Evolutionary conservation across 2,797 vertebrate species (phyloP), one percentile per base, ranked within the genome.

Genomic region (Enteromius treurensis): DNA sequence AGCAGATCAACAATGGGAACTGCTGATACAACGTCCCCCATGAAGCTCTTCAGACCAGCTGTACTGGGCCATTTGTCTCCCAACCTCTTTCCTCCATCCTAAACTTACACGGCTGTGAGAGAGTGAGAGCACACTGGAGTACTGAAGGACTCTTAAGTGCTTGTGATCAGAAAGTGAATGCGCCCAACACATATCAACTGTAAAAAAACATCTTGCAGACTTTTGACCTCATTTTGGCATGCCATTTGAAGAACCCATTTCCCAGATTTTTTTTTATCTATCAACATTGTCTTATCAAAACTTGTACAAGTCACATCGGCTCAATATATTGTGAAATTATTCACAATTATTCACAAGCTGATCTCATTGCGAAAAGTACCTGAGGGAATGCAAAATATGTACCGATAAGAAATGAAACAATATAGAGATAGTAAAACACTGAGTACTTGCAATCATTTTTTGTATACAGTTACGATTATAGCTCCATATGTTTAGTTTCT

Each of bases 1-100:
- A 29, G 67, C 80, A 68, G 62, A 77, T 26, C 77, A 80, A 79
- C 71, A 83, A 77, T 65, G 62, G 62, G 3, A 65, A 79, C 26
- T 69, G 62, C 37, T 84, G 45, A 84, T 82, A 68, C 68, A 74
- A 67, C 6, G 0, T 40, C 45, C 80, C 64, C 17, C 29, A 19
- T 73, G 49, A 64, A 45, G 68, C 68, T 29, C 47, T 64, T 49
- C 34, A 58, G 26, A 75, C 29, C 6, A 26, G 45, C 55, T 40
- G 32, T 49, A 34, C 58, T 55, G 26, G 45, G n/a, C 58, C 34
- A 26, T 69, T 42, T 51, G 65, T 81, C 26, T 70, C 58, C 42
- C 62, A 71, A 42, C 55, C 34, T 78, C 65, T 81, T 58, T 65
- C 21, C 65, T 47, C 37, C 58, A 78, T 75, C 42, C 17, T 37